phyloP scores from a whole-genome alignment of 2,797 vertebrate genomes.

The Falco cherrug region DNA sequence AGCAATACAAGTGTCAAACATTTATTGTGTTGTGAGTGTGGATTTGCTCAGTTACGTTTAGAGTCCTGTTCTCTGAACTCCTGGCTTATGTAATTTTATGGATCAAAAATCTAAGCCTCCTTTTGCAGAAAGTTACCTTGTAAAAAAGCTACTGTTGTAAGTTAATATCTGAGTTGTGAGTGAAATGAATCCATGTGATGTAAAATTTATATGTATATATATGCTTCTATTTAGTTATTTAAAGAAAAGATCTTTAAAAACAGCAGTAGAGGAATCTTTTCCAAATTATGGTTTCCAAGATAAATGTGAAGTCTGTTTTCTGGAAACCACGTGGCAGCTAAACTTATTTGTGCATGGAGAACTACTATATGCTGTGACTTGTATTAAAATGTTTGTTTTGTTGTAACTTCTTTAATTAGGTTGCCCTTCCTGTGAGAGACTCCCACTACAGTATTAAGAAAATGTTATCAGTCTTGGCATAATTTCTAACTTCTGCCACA shows the following conservation, averaged over 20 bases:
- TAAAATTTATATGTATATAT: background rate
- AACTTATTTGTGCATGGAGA: background rate
- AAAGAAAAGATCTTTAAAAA: background rate
- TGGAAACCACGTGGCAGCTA: background rate
- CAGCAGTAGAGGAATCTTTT: background rate
- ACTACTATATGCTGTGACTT: background rate
- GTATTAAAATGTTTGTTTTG: slow-evolving; percentile 26
- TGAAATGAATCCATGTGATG: background rate
- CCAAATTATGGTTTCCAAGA: background rate
- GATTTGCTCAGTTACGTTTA: background rate
- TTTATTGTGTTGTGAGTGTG: background rate
- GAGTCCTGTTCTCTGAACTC: background rate
- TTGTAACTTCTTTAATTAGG: slow-evolving; percentile 26
- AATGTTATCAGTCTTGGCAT: background rate
- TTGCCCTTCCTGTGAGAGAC: background rate
- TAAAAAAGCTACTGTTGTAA: background rate
- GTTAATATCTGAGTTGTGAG: background rate
- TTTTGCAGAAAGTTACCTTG: background rate
- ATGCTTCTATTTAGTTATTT: background rate
- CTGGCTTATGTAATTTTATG: background rate
- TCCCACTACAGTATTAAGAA: background rate
- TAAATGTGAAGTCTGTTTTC: background rate
- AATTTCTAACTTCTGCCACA: background rate
- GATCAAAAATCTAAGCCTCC: background rate
- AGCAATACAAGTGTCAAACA: background rate